phyloP scores from a whole-genome alignment of 1,140 invertebrate species.

The Gryllus bimaculatus region DNA sequence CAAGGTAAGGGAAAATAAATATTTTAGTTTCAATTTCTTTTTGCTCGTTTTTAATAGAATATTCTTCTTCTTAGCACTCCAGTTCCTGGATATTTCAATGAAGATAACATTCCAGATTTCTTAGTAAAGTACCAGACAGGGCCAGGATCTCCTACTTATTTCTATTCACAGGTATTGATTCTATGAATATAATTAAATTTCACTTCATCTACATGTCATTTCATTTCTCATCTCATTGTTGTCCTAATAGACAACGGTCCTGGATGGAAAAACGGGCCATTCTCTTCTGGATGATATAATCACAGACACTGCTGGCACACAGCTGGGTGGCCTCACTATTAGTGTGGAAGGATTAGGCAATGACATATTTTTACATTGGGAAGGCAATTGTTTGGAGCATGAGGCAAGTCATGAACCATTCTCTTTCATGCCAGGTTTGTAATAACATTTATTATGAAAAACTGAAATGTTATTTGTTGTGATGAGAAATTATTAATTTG shows the following conservation, averaged over 20 bases:
- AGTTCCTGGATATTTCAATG: conserved; percentile 70
- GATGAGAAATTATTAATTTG: not conserved
- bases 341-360: conserved; percentile 53
- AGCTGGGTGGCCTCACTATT: conserved; percentile 55
- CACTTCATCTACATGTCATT: not conserved
- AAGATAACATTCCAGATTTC: conserved; percentile 72
- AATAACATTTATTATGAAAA: not conserved
- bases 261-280: conserved; percentile 45
- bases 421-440: conserved; percentile 36
- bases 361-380: conserved; percentile 68
- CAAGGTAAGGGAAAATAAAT: not conserved
- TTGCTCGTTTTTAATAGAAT: not conserved
- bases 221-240: not conserved
- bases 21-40: conserved; percentile 4
- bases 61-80: conserved; percentile 50
- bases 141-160: conserved; percentile 64
- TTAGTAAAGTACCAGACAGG: conserved; percentile 69
- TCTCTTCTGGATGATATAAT: conserved; percentile 40
- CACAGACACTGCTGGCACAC: conserved; percentile 53
- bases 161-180: conserved; percentile 53
- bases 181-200: not conserved
- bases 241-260: conserved; percentile 44
- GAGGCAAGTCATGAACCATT: conserved; percentile 37
- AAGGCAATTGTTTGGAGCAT: conserved; percentile 49
- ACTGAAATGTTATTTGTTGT: not conserved